Conservation (phyloP, 1,140 invertebrate genomes). For the Phymorhynchus buccinoides region DNA sequence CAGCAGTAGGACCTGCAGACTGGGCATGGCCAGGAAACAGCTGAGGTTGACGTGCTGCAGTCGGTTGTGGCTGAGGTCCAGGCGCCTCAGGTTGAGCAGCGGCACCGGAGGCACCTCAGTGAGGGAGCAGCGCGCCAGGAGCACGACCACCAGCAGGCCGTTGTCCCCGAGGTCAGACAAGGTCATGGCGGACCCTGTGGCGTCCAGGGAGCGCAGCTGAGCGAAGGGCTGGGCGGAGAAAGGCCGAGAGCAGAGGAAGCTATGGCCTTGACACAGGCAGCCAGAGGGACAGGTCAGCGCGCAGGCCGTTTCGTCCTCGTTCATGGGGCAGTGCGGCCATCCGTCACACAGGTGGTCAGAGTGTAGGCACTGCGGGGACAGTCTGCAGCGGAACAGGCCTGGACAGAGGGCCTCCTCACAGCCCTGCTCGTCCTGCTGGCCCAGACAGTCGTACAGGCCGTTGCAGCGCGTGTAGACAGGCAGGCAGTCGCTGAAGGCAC, state of each 20-base stretch:
- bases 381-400: conserved; percentile 31
- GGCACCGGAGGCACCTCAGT: not conserved
- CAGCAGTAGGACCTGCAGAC: conserved; percentile 27
- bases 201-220: not conserved
- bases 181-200: not conserved
- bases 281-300: conserved; percentile 45
- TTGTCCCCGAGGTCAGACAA: not conserved
- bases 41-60: not conserved
- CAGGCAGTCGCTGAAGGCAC: not conserved
- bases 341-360: conserved; percentile 25
- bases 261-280: conserved; percentile 23
- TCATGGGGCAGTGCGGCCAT: conserved; percentile 30
- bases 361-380: conserved; percentile 29
- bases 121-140: not conserved
- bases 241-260: not conserved
- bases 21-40: conserved; percentile 13
- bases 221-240: not conserved
- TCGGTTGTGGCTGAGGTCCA: conserved; percentile 38
- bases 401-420: conserved; percentile 30
- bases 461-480: conserved; percentile 17
- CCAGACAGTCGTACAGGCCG: conserved; percentile 18
- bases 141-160: not conserved
- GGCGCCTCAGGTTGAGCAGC: not conserved
- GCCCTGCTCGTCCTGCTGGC: not conserved
- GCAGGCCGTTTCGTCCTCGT: conserved; percentile 40